Percentiles rank a stretch among this genome's conserved stretches.
Evolutionary conservation across 2,797 vertebrate genomes (phyloP).

Genomic region (Spheniscus humboldti): DNA sequence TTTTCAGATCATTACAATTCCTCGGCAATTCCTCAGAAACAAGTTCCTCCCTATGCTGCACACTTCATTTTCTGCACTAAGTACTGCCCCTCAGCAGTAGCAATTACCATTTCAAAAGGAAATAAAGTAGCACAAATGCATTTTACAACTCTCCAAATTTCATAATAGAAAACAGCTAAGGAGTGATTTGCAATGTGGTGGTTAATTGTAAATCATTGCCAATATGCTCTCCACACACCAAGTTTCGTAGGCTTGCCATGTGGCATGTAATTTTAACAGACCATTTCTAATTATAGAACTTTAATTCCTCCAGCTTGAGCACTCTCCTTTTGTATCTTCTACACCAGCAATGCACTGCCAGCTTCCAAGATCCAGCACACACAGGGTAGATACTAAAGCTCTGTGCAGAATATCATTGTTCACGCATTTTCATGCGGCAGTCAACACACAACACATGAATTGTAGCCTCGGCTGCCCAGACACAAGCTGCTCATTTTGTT

Average conservation of each 20-base stretch:
- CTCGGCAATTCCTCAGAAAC: slow-evolving; percentile 61
- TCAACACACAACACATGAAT: background rate
- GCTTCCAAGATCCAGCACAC: background rate
- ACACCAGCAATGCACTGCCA: background rate
- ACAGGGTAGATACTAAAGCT: background rate
- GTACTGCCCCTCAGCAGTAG: slow-evolving; percentile 52
- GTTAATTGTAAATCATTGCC: slow-evolving; percentile 48
- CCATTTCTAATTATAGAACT: slow-evolving; percentile 14
- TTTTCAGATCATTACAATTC: slow-evolving; percentile 46
- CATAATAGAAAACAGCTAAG: slow-evolving; percentile 35
- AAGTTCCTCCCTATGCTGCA: slow-evolving; percentile 29
- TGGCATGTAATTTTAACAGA: slow-evolving; percentile 8
- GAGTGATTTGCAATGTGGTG: slow-evolving; percentile 28
- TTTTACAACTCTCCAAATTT: slow-evolving; percentile 53
- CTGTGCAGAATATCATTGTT: background rate
- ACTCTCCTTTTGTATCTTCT: background rate
- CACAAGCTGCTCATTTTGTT: background rate
- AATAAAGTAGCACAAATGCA: slow-evolving; percentile 55
- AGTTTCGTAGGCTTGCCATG: background rate
- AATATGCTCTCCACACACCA: background rate
- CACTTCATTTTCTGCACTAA: slow-evolving; percentile 60
- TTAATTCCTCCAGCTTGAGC: slow-evolving; percentile 2
- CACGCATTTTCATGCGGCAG: background rate
- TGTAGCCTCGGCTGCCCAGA: background rate
- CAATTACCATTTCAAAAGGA: slow-evolving; percentile 65